A percentile compares a stretch with the other conserved stretches of the same genome.
Evolutionary conservation across 2,113 vertebrate genomes (phyloP).

Genomic region (Thamnaconus septentrionalis): DNA sequence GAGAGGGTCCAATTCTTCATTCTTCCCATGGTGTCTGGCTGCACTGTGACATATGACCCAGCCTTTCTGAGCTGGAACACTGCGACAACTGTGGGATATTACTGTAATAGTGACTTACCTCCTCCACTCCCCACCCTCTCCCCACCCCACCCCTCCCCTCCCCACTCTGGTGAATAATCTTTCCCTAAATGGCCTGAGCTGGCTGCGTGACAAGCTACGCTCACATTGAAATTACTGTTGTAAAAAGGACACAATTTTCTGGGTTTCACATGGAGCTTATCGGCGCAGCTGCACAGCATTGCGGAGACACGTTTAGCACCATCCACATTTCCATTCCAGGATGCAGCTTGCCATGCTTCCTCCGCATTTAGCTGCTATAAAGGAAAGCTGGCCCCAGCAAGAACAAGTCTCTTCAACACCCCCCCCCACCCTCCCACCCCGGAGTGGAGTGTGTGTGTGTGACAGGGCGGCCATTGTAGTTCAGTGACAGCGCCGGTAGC

Average conservation of each 20-base stretch:
- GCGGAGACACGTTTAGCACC: background rate
- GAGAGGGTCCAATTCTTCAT: background rate
- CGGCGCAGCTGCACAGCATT: background rate
- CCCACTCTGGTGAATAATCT: conserved; percentile 15
- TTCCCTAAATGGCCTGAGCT: conserved; percentile 19
- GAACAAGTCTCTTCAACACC: background rate
- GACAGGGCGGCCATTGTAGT: conserved; percentile 10
- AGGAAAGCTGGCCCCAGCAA: conserved; percentile 6
- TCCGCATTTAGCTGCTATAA: background rate
- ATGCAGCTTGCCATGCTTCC: conserved; percentile 16
- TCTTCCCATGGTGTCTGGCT: conserved; percentile 1
- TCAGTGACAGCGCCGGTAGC: background rate
- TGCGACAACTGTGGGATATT: conserved; percentile 24
- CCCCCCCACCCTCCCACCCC: background rate
- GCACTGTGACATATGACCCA: conserved; percentile 7
- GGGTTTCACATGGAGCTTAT: conserved; percentile 4
- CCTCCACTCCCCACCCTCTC: conserved; percentile 25
- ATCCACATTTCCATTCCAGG: conserved; percentile 26
- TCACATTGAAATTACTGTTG: background rate
- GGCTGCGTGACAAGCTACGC: conserved; percentile 3
- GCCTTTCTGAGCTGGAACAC: conserved; percentile 16
- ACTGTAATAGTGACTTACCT: conserved; percentile 34
- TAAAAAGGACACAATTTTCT: background rate
- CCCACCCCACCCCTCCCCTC: conserved; percentile 18
- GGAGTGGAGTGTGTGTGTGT: background rate